Evolutionary conservation across 1,140 invertebrate genomes (phyloP).

Genomic region (Thrips palmi): DNA sequence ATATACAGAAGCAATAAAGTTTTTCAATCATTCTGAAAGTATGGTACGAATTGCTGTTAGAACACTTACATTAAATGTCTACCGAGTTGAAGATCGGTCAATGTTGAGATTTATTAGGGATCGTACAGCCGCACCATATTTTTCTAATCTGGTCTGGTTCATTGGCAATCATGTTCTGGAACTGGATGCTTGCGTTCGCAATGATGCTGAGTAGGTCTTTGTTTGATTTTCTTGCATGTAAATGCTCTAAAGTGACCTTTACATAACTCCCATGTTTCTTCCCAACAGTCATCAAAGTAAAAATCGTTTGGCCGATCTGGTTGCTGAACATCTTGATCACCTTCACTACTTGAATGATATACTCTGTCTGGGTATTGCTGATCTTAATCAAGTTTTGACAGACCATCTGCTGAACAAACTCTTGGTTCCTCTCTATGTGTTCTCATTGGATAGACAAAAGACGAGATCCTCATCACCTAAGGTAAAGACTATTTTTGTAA

Average conservation of each 20-base stretch:
- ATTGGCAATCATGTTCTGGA: slow-evolving; percentile 97
- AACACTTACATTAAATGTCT: slow-evolving; percentile 94
- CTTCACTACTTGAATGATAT: slow-evolving; percentile 98
- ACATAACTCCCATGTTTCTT: slow-evolving; percentile 6
- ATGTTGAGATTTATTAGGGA: slow-evolving; percentile 94
- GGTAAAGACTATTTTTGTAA: no score
- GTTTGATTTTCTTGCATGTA: neutral
- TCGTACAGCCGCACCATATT: slow-evolving; percentile 90
- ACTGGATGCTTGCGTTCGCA: slow-evolving; percentile 83
- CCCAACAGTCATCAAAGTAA: slow-evolving; percentile 68
- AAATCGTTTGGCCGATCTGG: slow-evolving; percentile 79
- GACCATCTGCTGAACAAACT: slow-evolving; percentile 88
- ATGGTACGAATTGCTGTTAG: slow-evolving; percentile 98
- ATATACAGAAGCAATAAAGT: slow-evolving; percentile 98
- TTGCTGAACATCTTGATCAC: slow-evolving; percentile 95
- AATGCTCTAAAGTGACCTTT: neutral
- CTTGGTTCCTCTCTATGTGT: slow-evolving; percentile 86
- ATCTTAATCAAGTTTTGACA: slow-evolving; percentile 87
- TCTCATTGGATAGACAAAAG: no score
- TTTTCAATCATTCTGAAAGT: slow-evolving; percentile 95
- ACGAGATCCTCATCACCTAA: no score
- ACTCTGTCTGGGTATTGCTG: slow-evolving; percentile 74
- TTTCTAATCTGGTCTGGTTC: slow-evolving; percentile 98
- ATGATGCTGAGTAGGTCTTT: slow-evolving; percentile 74
- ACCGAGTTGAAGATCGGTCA: slow-evolving; percentile 81